Evolutionary conservation across 2,113 vertebrate species (phyloP).

Genomic region (Octodon degus): DNA sequence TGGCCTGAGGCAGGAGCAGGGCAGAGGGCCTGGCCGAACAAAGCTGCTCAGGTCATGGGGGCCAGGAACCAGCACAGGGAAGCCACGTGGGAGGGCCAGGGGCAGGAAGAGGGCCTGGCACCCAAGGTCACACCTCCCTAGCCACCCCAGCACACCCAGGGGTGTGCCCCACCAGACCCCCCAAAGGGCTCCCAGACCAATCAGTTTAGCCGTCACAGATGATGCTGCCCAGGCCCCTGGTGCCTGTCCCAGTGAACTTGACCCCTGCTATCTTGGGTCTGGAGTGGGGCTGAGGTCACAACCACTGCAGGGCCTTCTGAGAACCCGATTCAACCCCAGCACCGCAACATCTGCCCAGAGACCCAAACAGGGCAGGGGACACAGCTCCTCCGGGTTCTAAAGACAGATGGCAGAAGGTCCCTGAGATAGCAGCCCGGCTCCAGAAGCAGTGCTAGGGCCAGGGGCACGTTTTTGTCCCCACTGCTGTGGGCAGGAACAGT

Average conservation of each 20-base stretch:
- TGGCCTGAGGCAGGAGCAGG: not conserved
- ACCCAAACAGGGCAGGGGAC: not conserved
- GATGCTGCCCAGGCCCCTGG: not conserved
- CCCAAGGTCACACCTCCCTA: not conserved
- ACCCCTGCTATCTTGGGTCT: not conserved
- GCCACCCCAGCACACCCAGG: not conserved
- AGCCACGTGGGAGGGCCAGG: not conserved
- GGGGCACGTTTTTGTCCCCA: accelerated
- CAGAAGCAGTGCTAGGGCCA: not conserved
- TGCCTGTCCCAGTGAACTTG: not conserved
- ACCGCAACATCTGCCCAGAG: too few relatives aligned
- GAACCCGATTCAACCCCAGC: not conserved
- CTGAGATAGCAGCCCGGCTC: not conserved
- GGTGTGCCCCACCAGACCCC: not conserved
- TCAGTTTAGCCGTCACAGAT: not conserved
- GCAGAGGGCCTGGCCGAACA: not conserved
- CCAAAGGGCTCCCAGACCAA: not conserved
- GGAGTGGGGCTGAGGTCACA: not conserved
- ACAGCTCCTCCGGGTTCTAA: not conserved
- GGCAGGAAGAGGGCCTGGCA: not conserved
- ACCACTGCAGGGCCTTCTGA: not conserved
- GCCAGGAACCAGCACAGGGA: not conserved
- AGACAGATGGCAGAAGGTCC: not conserved
- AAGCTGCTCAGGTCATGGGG: not conserved
- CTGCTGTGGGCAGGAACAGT: not conserved